Base-by-base conservation (phyloP, 2,888 invertebrate species). In the Orthosia gracilis region DNA sequence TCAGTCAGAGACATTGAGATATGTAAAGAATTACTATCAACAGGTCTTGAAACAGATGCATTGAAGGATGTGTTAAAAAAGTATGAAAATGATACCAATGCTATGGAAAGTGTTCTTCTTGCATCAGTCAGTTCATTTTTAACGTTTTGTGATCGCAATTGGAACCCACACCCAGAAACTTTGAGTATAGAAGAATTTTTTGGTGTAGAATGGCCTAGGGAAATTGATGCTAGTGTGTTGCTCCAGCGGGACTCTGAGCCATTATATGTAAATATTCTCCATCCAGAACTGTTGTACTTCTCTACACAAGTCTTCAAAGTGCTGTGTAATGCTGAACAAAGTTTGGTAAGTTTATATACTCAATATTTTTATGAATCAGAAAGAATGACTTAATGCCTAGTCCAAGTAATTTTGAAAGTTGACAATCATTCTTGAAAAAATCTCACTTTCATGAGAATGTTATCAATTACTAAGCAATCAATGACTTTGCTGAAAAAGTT, bases 91-190 rank as follows among this genome's bases (percentile, higher is more conserved):
- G 88, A 91, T 80, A 75, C 76, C 13, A 83, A 72, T 26, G 82
- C 85, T 26, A 80, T 91, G 69, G 91, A 95, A 54, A 93, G 96
- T 74, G 92, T 97, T 82, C 91, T 97, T 18, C 90, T 95, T 67
- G 92, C 97, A 68, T 98, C 97, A 3, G 96, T 98, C 23, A 97
- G 97, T 54, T 97, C 97, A 83, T 94, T 98, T 47, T 95, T 98
- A 66, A 96, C 97, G 45, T 99, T 99, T 94, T 97, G 98, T 69
- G 98, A 98, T 91, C 97, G 97, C 69, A 99, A 99, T 94, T 99
- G 98, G 97, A 98, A 98, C 66, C 98, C 99, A 0, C 98, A 98
- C 5, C 93, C 96, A 59, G 90, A 97, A 47, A 91, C 94, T 52
- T 89, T 96, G 0, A 89, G 92, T 61, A 87, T 96, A 63, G 90